phyloP scores from a whole-genome alignment of 2,888 invertebrate genomes.

The Blomia tropicalis region DNA sequence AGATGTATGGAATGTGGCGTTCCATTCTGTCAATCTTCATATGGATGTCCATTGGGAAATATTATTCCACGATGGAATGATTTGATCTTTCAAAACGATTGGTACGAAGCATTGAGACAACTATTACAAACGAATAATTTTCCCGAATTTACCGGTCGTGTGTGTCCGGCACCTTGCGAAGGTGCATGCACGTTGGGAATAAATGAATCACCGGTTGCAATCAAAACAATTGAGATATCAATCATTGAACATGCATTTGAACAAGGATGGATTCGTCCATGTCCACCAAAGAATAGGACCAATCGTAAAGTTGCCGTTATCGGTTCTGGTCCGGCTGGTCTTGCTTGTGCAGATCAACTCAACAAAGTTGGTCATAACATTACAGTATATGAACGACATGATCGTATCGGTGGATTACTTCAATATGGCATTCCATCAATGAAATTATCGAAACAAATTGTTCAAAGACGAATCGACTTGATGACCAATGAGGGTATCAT shows the following conservation, averaged over 20 bases:
- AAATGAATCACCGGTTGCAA: constrained; percentile 88
- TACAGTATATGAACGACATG: constrained; percentile 90
- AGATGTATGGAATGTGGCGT: constrained; percentile 97
- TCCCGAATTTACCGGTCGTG: constrained; percentile 84
- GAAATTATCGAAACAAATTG: constrained; percentile 76
- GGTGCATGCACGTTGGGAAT: constrained; percentile 92
- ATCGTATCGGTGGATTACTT: constrained; percentile 78
- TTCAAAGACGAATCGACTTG: constrained; percentile 68
- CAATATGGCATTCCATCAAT: constrained; percentile 98
- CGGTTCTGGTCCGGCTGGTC: constrained; percentile 85
- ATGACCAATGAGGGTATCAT: constrained; percentile 71
- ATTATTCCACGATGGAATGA: constrained; percentile 99
- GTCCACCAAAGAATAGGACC: constrained; percentile 55
- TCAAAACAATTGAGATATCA: constrained; percentile 96
- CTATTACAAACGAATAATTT: constrained; percentile 96
- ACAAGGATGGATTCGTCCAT: constrained; percentile 77
- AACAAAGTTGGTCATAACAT: constrained; percentile 89
- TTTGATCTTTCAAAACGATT: constrained; percentile 76
- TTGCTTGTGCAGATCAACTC: constrained; percentile 86
- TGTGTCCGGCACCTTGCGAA: constrained; percentile 78
- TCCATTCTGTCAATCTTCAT: constrained; percentile 79
- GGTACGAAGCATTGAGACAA: constrained; percentile 81
- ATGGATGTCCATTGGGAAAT: constrained; percentile 93
- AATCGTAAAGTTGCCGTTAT: constrained; percentile 72
- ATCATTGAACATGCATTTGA: constrained; percentile 97